Base-by-base conservation (phyloP, 2,113 vertebrate genomes). In the Brienomyrus longianalis region DNA sequence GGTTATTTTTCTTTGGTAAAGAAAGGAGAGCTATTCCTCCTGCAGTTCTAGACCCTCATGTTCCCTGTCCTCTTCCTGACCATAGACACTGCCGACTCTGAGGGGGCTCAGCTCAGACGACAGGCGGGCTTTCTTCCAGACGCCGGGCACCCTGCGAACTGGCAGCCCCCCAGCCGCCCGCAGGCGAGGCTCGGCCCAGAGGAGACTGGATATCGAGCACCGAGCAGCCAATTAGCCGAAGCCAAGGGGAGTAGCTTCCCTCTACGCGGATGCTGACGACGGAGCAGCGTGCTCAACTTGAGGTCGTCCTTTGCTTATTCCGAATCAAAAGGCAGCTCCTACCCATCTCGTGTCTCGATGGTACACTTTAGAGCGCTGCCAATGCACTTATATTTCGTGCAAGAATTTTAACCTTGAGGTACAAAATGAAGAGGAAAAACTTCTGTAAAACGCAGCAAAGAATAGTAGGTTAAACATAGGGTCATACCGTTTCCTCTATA, bases 121-220 rank as follows among this genome's bases (percentile, higher is more conserved):
- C 43, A 94, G 94, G 0, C 97, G 97, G 84, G 92, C 96, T 0
- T 98, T 98, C 95, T 99, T 99, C 95, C 97, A 97, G 94, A 99
- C 98, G 0, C 98, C 98, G 0, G 95, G 97, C 54, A 96, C 95
- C 62, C 94, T 96, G 8, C 95, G 94, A 47, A 85, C 92, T 89
- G 48, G 90, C 84, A 91, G 94, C 2, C 91, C 80, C 0, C 89
- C 95, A 0, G 83, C 92, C 2, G 66, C 91, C 0, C 93, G 96
- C 77, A 96, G 93, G 90, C 95, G 95, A 92, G 96, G 92, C 88
- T 97, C 97, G 0, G 98, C 95, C 2, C 98, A 99, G 93, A 97
- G 98, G 92, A 97, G 97, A 90, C 95, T 99, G 19, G 97, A 99
- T 91, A 95, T 99, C 48, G 95, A 96, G 66, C 96, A 95, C 90